Evolutionary conservation across 2,797 vertebrate species (phyloP).

Genomic region (Capromys pilorides): DNA sequence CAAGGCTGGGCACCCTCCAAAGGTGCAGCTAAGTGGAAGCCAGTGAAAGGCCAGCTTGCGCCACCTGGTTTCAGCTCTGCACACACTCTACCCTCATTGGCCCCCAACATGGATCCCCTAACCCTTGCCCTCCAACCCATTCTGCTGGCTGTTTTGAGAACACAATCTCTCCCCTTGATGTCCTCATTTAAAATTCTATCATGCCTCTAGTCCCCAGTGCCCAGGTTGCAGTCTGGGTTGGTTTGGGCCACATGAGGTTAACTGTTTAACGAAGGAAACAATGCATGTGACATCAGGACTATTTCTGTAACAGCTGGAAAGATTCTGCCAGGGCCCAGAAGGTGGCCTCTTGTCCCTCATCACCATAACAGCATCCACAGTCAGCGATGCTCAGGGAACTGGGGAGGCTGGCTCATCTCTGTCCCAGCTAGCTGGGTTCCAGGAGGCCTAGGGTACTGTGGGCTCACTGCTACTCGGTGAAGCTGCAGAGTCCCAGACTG

Average conservation of each 20-base stretch:
- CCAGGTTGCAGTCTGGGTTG: not conserved
- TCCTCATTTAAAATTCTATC: not conserved
- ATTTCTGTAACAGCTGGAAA: not conserved
- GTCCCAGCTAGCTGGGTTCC: not conserved
- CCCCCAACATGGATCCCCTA: not conserved
- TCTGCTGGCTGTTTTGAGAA: not conserved
- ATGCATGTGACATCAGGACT: not conserved
- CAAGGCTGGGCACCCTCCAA: accelerated
- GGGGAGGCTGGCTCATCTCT: not conserved
- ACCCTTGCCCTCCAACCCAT: not conserved
- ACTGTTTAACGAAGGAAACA: not conserved
- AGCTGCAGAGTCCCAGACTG: not conserved
- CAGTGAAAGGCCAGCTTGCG: not conserved
- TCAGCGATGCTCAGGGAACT: not conserved
- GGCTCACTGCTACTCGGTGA: not conserved
- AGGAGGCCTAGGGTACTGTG: accelerated
- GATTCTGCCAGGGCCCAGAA: not conserved
- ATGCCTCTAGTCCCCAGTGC: not conserved
- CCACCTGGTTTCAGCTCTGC: not conserved
- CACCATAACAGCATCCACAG: not conserved
- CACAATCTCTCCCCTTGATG: not conserved
- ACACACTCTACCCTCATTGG: not conserved
- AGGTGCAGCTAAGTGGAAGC: not conserved
- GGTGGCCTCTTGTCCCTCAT: not conserved
- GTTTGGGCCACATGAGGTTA: not conserved